Evolutionary conservation across 2,113 vertebrate genomes (phyloP), one percentile per base, ranked within the genome.

Genomic region (Mesembrinibis cayennensis): DNA sequence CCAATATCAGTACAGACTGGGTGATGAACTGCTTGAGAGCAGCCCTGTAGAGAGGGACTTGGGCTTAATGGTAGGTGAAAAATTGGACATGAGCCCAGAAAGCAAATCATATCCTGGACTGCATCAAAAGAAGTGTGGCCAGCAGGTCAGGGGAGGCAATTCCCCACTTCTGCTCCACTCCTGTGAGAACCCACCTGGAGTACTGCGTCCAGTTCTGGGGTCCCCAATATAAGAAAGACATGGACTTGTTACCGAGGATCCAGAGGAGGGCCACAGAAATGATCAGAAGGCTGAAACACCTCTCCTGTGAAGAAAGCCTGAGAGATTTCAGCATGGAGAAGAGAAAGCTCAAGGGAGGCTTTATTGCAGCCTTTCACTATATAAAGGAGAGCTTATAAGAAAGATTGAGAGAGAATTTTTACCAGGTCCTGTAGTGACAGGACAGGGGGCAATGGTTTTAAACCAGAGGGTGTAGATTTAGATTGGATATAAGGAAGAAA

Each of bases 21-120:
- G 5, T n/a, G 27, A 49, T 15, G 3, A 16, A 29, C 19, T 67
- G 8, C 42, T 47, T 40, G 27, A 49, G 15, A 88, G 15, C 8
- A 63, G 11, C 7, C 59, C 11, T 72, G 26, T 6, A 34, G 59
- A 82, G 44, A 61, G 15, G 9, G 8, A 61, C n/a, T 49, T 55
- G 45, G 6, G 36, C 10, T 14, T 18, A 32, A 9, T 7, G 9
- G 7, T 47, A 47, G 14, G 38, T 45, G 14, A 40, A 82, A 69
- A 73, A 30, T 0, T 50, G 6, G 25, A 40, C 10, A 13, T 36
- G 18, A 85, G 6, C 3, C 56, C 30, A 47, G 56, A 80, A 66
- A 40, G 5, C 9, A 13, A 74, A 0, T 13, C 0, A 0, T 22
- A 30, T 21, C 42, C 27, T 32, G 11, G 11, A 32, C 5, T 79